A percentile compares a stretch with the other conserved stretches of the same genome.
Conservation (phyloP, 2,113 vertebrate species). For the Sitta europaea region DNA sequence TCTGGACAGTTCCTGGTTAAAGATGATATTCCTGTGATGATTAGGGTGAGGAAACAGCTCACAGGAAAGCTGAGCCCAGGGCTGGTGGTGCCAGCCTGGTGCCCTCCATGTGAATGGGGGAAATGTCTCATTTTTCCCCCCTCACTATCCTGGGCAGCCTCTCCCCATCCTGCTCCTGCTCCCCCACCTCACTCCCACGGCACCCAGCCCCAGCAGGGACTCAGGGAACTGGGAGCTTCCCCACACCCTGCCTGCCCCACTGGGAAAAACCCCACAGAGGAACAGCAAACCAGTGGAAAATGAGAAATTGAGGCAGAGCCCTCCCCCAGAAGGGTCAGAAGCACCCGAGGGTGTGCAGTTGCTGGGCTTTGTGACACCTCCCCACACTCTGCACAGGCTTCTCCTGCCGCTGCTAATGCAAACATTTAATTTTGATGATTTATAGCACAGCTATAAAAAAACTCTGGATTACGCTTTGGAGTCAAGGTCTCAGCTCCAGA, state of each 20-base stretch:
- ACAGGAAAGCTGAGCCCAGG: background rate
- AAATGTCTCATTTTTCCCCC: background rate
- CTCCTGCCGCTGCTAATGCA: background rate
- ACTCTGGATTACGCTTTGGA: constrained; percentile 49
- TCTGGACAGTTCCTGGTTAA: background rate
- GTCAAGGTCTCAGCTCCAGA: constrained; percentile 48
- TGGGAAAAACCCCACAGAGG: fast-evolving
- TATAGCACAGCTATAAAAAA: constrained; percentile 31
- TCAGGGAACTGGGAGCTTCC: fast-evolving
- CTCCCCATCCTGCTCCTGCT: background rate
- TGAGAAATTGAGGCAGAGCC: fast-evolving
- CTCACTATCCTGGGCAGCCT: background rate
- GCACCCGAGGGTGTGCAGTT: background rate
- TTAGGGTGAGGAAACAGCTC: background rate
- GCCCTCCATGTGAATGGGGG: background rate
- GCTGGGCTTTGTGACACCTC: background rate
- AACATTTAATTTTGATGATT: constrained; percentile 70
- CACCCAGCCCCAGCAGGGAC: background rate
- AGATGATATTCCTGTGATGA: background rate
- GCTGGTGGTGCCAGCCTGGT: background rate
- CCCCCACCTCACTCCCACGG: background rate
- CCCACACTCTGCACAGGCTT: background rate
- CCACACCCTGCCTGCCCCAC: fast-evolving
- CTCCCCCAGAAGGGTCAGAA: fast-evolving
- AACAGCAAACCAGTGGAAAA: fast-evolving